A percentile compares a stretch with the other conserved stretches of the same genome.
These are phyloP conservation scores for Aplysina aerophoba DNA, from an alignment of 37 sponge, comb jelly and placozoan species.

Conservation along the genomic window DNA sequence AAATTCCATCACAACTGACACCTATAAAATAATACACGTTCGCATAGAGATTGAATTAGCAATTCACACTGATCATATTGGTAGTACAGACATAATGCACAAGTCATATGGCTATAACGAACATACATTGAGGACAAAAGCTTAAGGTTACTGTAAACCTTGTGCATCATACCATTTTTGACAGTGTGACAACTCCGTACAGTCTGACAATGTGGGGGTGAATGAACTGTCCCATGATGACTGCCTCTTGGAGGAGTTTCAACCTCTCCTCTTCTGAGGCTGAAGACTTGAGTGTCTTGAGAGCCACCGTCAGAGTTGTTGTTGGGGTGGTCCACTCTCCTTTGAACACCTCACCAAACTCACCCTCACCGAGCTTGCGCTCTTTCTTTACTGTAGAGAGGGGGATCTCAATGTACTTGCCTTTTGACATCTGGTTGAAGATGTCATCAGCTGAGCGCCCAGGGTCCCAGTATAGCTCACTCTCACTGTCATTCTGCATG, in stretches of 20 bases:
- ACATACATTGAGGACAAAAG: too few relatives aligned
- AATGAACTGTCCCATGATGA: conserved; percentile 20
- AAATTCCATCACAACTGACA: too few relatives aligned
- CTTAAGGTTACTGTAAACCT: too few relatives aligned
- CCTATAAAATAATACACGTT: too few relatives aligned
- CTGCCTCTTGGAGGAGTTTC: conserved; percentile 25
- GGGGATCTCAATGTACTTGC: conserved; percentile 9
- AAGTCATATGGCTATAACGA: too few relatives aligned
- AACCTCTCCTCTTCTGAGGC: conserved; percentile 8
- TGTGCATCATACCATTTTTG: not conserved
- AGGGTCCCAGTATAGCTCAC: conserved; percentile 3
- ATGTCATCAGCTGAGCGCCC: not conserved
- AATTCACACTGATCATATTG: too few relatives aligned
- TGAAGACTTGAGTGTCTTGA: conserved; percentile 28
- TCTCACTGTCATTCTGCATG: not conserved
- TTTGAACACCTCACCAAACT: conserved; percentile 6
- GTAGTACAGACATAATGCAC: too few relatives aligned
- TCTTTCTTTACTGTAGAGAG: not conserved
- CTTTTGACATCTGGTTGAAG: not conserved
- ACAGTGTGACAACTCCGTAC: conserved; percentile 5
- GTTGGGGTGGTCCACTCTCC: conserved; percentile 19
- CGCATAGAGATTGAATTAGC: too few relatives aligned
- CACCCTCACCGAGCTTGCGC: not conserved
- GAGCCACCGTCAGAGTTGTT: not conserved
- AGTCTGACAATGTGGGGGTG: conserved; percentile 14